These are phyloP conservation scores for Solenopsis invicta DNA, from an alignment of 1,140 invertebrate genomes.

Conservation along the genomic window DNA sequence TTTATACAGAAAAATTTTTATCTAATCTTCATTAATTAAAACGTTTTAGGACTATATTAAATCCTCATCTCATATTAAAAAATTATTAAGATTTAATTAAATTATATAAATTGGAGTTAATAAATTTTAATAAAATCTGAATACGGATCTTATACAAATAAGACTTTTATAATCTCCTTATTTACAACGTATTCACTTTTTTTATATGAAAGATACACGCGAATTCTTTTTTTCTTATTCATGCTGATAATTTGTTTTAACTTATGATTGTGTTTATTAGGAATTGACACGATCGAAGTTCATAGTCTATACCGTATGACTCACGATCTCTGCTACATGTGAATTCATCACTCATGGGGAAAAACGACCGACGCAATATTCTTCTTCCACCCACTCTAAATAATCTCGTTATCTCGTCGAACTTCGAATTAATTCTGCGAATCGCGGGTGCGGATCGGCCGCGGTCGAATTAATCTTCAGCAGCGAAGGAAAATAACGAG, in stretches of 20 bases:
- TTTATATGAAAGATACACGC: too few relatives aligned
- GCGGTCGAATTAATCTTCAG: constrained; percentile 53
- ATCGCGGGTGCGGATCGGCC: constrained; percentile 26
- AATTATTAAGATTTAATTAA: too few relatives aligned
- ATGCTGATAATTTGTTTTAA: neutral
- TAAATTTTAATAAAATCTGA: too few relatives aligned
- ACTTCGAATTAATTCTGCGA: constrained; percentile 39
- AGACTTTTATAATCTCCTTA: too few relatives aligned
- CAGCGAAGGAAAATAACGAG: constrained; percentile 49
- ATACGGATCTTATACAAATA: too few relatives aligned
- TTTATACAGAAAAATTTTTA: too few relatives aligned
- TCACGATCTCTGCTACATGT: neutral
- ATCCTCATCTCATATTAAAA: too few relatives aligned
- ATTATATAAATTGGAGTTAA: too few relatives aligned
- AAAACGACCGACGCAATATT: constrained; percentile 14
- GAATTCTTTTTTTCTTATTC: too few relatives aligned
- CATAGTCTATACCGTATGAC: neutral
- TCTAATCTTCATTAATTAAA: too few relatives aligned
- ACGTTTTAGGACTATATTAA: too few relatives aligned
- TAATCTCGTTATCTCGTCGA: constrained; percentile 46
- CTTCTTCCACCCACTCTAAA: neutral
- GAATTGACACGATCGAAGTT: neutral
- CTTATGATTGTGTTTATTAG: neutral
- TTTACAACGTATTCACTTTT: too few relatives aligned
- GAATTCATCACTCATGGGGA: constrained; percentile 7